These are phyloP conservation scores for Hipposideros armiger DNA, from an alignment of 2,113 vertebrate species.

Conservation along the genomic window DNA sequence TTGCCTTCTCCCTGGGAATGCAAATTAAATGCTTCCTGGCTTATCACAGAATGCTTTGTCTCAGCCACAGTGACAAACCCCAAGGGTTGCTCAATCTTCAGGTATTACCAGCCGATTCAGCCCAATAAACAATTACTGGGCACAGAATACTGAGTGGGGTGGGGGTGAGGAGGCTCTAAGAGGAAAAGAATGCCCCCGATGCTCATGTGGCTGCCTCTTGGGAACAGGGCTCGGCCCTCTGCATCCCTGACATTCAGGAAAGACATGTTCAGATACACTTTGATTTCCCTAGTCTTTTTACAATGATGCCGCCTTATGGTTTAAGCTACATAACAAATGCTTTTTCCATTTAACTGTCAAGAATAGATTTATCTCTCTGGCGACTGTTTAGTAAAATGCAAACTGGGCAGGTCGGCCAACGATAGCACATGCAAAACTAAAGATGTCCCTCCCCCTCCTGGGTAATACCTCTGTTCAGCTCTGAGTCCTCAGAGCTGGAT, in stretches of 20 bases:
- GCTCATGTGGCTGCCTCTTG: neutral
- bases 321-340: neutral
- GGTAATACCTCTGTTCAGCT: no score
- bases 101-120: neutral
- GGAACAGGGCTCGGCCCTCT: neutral
- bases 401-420: neutral
- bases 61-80: neutral
- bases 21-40: neutral
- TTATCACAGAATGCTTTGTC: neutral
- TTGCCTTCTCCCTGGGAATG: neutral
- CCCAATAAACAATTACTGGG: neutral
- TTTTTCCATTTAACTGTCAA: neutral
- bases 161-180: neutral
- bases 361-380: neutral
- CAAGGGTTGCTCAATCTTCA: neutral
- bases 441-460: no score
- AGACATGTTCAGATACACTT: neutral
- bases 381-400: neutral
- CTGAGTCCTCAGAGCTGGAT: neutral
- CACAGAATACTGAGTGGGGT: neutral
- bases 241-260: fast-evolving
- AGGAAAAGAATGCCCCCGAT: neutral
- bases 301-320: neutral
- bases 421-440: neutral
- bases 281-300: neutral